A percentile compares a stretch with the other conserved stretches of the same genome.
phyloP scores from a whole-genome alignment of 2,888 invertebrate species.

The Cephus rjabovi region DNA sequence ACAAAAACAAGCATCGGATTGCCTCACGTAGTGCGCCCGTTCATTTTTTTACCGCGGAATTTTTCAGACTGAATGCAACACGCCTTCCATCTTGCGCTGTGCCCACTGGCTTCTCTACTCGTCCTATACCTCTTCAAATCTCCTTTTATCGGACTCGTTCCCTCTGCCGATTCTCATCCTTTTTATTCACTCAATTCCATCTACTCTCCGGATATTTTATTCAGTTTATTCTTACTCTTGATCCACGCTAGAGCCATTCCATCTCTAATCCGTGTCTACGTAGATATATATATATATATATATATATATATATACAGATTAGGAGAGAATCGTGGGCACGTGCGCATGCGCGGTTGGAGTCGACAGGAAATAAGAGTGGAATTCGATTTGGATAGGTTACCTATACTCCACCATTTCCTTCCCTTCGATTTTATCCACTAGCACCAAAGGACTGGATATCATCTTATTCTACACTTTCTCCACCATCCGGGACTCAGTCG shows the following conservation, averaged over 20 bases:
- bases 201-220: not conserved
- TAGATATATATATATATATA: not conserved
- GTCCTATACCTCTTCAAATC: not conserved
- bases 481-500: not conserved
- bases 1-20: conserved; percentile 48
- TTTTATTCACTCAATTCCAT: not conserved
- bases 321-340: not conserved
- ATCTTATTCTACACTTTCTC: not conserved
- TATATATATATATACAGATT: not conserved
- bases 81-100: not conserved
- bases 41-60: conserved; percentile 14
- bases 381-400: not conserved
- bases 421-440: not conserved
- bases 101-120: not conserved
- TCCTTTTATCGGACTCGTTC: not conserved
- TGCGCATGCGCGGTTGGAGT: not conserved
- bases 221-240: not conserved
- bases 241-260: not conserved
- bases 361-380: not conserved
- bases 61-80: conserved; percentile 19
- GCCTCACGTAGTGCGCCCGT: conserved; percentile 40
- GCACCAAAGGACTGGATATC: not conserved
- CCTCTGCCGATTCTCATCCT: not conserved
- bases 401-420: not conserved
- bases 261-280: not conserved